A percentile compares a stretch with the other conserved stretches of the same genome.
Evolutionary conservation across 2,113 vertebrate genomes (phyloP).

Genomic region (Carettochelys insculpta): DNA sequence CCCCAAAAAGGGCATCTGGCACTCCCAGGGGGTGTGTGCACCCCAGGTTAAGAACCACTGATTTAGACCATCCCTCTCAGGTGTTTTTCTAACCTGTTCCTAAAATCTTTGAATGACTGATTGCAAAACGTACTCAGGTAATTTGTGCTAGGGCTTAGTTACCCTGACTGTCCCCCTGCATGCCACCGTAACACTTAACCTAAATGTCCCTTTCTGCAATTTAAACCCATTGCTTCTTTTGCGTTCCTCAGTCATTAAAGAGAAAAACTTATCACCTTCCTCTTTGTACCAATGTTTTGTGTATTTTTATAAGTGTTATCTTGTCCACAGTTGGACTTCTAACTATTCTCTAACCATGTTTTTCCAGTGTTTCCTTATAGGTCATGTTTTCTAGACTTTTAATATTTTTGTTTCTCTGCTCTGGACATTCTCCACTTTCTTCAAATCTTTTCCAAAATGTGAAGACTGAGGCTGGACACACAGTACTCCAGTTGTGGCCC

Average conservation of each 20-base stretch:
- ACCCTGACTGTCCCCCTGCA: too few species aligned
- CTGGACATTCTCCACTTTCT: not conserved
- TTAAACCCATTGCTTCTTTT: not conserved
- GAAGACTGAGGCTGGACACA: too few species aligned
- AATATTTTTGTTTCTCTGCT: not conserved
- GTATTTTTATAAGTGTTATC: not conserved
- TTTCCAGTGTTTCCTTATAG: not conserved
- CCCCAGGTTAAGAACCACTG: too few species aligned
- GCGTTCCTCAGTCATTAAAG: not conserved
- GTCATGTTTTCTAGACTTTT: not conserved
- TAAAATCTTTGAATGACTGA: not conserved
- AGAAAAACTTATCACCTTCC: not conserved
- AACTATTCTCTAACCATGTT: too few species aligned
- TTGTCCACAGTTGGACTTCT: not conserved
- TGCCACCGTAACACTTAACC: too few species aligned
- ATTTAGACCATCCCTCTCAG: not conserved
- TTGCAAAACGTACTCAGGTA: not conserved
- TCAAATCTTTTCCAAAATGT: not conserved
- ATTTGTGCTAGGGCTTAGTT: not conserved
- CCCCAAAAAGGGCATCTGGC: too few species aligned
- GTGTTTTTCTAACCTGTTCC: not conserved
- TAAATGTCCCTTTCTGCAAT: not conserved
- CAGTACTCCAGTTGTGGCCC: not conserved
- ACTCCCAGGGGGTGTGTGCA: too few species aligned
- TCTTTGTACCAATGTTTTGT: not conserved